Base-by-base conservation (phyloP, 2,113 vertebrate species). In the Athene cunicularia region DNA sequence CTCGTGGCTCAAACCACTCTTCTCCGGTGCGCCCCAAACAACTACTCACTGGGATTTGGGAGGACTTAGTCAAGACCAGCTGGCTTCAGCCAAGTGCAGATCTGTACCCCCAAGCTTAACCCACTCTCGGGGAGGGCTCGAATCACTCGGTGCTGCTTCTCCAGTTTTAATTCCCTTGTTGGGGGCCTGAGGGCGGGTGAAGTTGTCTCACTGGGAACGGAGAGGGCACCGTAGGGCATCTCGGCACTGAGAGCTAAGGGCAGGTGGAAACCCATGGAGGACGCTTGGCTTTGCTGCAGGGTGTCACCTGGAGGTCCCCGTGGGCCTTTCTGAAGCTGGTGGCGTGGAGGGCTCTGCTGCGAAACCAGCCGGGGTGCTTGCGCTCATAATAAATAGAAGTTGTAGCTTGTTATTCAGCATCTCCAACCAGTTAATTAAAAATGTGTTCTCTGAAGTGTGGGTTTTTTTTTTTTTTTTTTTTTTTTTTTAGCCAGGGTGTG, bases 231-330 rank as follows among this genome's bases (percentile, higher is more conserved):
- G 27, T 20, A 14, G 71, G 52, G n/a, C 19, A 19, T 14, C 50
- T 28, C 5, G 1, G 41, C 19, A 1, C 13, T 14, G 4, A 4
- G 58, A 53, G 68, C 26, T 5, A 6, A 33, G 52, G 60, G 19
- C 37, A 9, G 21, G 50, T 14, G 41, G 12, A 9, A 37, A 37
- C 16, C 33, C 6, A 1, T 0, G 21, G 49, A 14, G 67, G 24
- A 10, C 24, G 14, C 11, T 5, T 11, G 71, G 71, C 59, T 27
- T 33, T 28, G 50, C 50, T 15, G 26, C 39, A 8, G 18, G 39
- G 4, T 22, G 27, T 21, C 33, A 2, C 3, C 49, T 2, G 17
- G 39, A 6, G 39, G 21, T 8, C 49, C 5, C 3, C 1, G 8
- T 3, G 2, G 5, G 15, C 30, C 26, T 2, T 1, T 8, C 52